phyloP scores from a whole-genome alignment of 2,797 vertebrate genomes.

The Cynodonichthys magdalenae region DNA sequence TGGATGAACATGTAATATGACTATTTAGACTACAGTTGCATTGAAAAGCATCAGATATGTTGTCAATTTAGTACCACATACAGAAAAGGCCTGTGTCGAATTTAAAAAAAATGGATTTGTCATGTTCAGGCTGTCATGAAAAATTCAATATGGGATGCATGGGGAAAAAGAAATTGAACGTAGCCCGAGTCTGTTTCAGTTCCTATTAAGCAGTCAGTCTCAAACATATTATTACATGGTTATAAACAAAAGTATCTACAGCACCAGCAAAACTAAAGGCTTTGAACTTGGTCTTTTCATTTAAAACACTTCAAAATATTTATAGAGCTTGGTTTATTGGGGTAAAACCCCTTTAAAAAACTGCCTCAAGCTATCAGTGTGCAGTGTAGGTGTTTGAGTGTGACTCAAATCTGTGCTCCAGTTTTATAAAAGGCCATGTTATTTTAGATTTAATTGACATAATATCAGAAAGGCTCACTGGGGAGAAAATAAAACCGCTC shows the following conservation, averaged over 20 bases:
- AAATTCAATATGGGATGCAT: too few relatives aligned
- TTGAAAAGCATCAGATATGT: too few relatives aligned
- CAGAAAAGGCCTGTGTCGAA: too few relatives aligned
- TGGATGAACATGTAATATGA: too few relatives aligned
- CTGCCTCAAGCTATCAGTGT: constrained; percentile 14
- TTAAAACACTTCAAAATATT: constrained; percentile 22
- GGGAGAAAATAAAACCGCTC: constrained; percentile 34
- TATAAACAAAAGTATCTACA: not conserved
- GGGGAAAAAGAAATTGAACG: too few relatives aligned
- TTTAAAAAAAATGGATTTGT: too few relatives aligned
- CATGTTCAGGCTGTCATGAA: too few relatives aligned
- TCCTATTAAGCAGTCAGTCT: not conserved
- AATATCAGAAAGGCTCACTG: constrained; percentile 48
- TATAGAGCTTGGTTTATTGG: constrained; percentile 29
- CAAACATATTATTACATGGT: too few relatives aligned
- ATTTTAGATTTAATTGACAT: constrained; percentile 56
- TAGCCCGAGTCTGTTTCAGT: too few relatives aligned
- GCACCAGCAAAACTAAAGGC: constrained; percentile 5
- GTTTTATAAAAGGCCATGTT: constrained; percentile 33
- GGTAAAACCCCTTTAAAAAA: constrained; percentile 18
- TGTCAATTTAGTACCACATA: too few relatives aligned
- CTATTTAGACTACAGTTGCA: too few relatives aligned
- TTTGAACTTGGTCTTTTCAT: constrained; percentile 1
- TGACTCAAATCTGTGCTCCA: constrained; percentile 45
- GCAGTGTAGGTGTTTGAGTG: constrained; percentile 20